Conservation (phyloP, 2,113 vertebrate genomes). For the Pseudorectes ferrugineus region DNA sequence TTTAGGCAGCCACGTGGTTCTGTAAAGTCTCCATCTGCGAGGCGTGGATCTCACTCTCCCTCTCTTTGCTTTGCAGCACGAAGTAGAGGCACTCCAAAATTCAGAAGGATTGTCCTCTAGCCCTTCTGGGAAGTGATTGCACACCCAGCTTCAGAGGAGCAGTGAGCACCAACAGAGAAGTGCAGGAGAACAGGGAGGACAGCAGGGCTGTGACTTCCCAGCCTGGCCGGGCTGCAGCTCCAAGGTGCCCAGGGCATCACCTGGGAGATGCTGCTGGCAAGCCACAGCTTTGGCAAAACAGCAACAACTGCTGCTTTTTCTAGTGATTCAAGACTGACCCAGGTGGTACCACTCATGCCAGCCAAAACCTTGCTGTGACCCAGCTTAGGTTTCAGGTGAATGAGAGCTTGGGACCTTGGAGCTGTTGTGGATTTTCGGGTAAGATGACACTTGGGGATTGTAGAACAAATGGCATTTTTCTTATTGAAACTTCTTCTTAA, state of each 20-base stretch:
- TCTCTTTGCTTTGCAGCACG: neutral
- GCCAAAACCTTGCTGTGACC: neutral
- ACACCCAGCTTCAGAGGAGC: neutral
- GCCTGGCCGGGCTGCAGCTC: neutral
- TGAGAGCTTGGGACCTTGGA: neutral
- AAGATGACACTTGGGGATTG: neutral
- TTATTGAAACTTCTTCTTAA: neutral
- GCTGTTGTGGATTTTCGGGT: neutral
- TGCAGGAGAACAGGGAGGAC: neutral
- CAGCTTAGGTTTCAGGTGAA: neutral
- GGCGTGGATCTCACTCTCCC: accelerated
- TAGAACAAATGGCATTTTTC: neutral
- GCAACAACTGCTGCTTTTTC: neutral
- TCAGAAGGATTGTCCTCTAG: neutral
- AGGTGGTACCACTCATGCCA: neutral
- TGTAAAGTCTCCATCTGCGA: accelerated
- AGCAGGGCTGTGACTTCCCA: neutral
- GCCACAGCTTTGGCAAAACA: neutral
- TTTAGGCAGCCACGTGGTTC: neutral
- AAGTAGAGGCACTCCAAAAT: neutral
- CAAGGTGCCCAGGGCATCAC: neutral
- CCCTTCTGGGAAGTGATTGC: neutral
- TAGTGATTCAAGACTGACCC: neutral
- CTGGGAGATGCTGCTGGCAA: neutral
- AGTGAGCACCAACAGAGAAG: neutral